Conservation (phyloP, 2,797 vertebrate genomes). For the Jordanella pulchra region DNA sequence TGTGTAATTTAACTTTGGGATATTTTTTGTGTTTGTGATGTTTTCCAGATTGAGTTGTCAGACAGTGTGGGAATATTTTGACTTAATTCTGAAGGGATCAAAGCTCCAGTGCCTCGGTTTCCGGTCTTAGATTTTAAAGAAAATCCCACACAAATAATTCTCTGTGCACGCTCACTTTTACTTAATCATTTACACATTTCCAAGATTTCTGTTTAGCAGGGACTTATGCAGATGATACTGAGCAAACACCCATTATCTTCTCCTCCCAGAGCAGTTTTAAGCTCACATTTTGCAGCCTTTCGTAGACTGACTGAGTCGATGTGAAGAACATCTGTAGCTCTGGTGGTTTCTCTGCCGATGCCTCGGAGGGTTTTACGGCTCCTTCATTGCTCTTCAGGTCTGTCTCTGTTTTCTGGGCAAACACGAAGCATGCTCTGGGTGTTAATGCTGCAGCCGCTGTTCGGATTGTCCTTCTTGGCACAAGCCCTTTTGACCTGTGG, state of each 20-base stretch:
- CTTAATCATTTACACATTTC: slow-evolving; percentile 16
- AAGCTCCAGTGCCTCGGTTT: slow-evolving; percentile 57
- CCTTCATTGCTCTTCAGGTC: not conserved
- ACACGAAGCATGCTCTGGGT: not conserved
- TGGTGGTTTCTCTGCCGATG: not conserved
- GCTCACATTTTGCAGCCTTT: not conserved
- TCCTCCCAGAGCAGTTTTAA: slow-evolving; percentile 8
- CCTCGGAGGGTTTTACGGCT: not conserved
- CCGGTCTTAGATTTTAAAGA: slow-evolving; percentile 66
- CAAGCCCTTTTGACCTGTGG: slow-evolving; percentile 17
- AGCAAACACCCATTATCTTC: slow-evolving; percentile 36
- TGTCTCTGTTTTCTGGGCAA: not conserved
- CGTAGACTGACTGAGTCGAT: not conserved
- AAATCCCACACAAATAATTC: slow-evolving; percentile 55
- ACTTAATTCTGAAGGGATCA: slow-evolving; percentile 62
- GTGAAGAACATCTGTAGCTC: not conserved
- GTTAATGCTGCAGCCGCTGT: slow-evolving; percentile 23
- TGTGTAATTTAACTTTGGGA: slow-evolving; percentile 28
- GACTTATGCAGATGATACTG: slow-evolving; percentile 24
- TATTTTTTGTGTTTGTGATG: slow-evolving; percentile 27
- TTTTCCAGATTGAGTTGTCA: slow-evolving; percentile 41
- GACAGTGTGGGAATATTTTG: slow-evolving; percentile 52
- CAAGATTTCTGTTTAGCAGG: slow-evolving; percentile 21
- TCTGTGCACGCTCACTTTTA: not conserved
- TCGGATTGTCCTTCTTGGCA: slow-evolving; percentile 32